phyloP scores from a whole-genome alignment of 2,797 vertebrate genomes.

The Cottoperca gobio region DNA sequence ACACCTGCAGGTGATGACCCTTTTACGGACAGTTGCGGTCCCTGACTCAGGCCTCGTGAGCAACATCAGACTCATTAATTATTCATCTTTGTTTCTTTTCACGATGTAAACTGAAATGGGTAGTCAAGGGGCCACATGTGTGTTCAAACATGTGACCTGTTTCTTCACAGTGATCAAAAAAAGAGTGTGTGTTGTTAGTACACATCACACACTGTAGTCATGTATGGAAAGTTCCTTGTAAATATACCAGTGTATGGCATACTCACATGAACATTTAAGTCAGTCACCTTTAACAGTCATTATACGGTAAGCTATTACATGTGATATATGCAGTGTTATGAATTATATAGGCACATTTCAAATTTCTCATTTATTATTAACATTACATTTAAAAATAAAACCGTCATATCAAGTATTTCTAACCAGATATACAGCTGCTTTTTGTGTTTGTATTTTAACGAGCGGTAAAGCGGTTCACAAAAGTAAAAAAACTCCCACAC shows the following conservation, averaged over 20 bases:
- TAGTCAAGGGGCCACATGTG: background rate
- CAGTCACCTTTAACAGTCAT: slow-evolving; percentile 10
- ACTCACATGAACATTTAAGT: slow-evolving; percentile 3
- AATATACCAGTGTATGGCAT: slow-evolving; percentile 20
- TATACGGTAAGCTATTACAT: slow-evolving; percentile 6
- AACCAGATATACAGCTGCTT: background rate
- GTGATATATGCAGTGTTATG: slow-evolving; percentile 5
- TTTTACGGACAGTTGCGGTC: slow-evolving; percentile 61
- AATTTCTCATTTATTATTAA: background rate
- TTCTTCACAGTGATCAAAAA: slow-evolving; percentile 13
- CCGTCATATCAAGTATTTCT: no score
- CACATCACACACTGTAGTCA: slow-evolving; percentile 7
- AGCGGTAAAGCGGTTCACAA: background rate
- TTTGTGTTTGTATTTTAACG: background rate
- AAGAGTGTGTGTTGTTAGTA: slow-evolving; percentile 25
- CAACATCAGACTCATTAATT: slow-evolving; percentile 59
- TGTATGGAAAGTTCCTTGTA: slow-evolving; percentile 13
- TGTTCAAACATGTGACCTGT: slow-evolving; percentile 22
- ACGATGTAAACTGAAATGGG: slow-evolving; percentile 35
- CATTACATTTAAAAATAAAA: background rate
- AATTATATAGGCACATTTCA: background rate
- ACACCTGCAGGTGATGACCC: slow-evolving; percentile 59
- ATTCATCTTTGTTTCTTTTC: slow-evolving; percentile 63
- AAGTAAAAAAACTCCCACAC: background rate
- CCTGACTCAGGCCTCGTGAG: slow-evolving; percentile 54